Base-by-base conservation (phyloP, 2,113 vertebrate species). In the Carlito syrichta region DNA sequence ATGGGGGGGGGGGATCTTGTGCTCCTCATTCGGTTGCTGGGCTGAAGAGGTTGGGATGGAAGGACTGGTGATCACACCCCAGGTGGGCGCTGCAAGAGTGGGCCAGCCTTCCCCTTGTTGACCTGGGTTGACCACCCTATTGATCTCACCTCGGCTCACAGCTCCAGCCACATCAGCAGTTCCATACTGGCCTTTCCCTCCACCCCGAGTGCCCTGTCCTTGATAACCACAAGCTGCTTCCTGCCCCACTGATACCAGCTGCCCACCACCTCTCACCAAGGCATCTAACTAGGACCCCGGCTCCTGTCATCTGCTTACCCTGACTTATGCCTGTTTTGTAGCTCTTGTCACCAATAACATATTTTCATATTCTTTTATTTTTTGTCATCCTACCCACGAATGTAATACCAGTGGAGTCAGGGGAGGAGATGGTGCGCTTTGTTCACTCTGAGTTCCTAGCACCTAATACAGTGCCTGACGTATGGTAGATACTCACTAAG, bases 21-120 rank as follows among this genome's bases (percentile, higher is more conserved):
- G 94, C 68, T 66, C 27, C 32, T 96, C 60, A 4, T 85, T 71
- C 0, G 0, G 8, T 54, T 71, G 50, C 78, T 73, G 9, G 63
- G 91, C 82, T 54, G 77, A 83, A 86, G 85, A 6, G 71, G 74
- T 25, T n/a, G 54, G 62, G 89, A 50, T 5, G 1, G 3, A 81
- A 32, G 54, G 78, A 62, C n/a, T n/a, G n/a, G n/a, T n/a, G n/a
- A n/a, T n/a, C n/a, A n/a, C n/a, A n/a, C n/a, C n/a, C n/a, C n/a
- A n/a, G 23, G 8, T 5, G 54, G 74, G 2, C 0, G 6, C 1
- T 0, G 1, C 0, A 16, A 23, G 23, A 54, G 22, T 9, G 2
- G 38, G 16, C 6, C 2, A 0, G 4, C 19, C 11, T 45, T 38
- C 5, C n/a, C 79, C 48, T 4, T 20, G 66, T 19, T n/a, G 82